Conservation (phyloP, 1,140 invertebrate species). For the Theocolax elegans region DNA sequence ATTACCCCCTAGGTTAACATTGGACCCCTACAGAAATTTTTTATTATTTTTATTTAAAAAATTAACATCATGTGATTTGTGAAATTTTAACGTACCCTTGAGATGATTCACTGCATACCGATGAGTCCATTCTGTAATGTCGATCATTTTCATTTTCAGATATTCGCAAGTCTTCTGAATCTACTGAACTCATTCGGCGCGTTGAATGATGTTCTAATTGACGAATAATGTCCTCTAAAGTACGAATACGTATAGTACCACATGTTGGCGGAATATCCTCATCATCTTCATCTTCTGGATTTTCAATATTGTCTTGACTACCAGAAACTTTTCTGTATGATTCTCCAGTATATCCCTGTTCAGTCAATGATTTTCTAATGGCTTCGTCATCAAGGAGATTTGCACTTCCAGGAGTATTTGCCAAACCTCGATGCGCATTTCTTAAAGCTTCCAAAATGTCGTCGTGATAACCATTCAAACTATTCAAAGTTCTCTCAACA, state of each 20-base stretch:
- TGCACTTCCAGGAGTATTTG: slow-evolving; percentile 71
- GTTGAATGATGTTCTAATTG: slow-evolving; percentile 90
- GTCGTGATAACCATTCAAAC: slow-evolving; percentile 91
- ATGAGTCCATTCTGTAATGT: slow-evolving; percentile 86
- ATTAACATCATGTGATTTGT: no score
- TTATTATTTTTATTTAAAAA: no score
- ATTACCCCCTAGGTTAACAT: no score
- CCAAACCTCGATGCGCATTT: slow-evolving; percentile 77
- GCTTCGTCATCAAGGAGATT: slow-evolving; percentile 72
- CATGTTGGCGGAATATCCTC: slow-evolving; percentile 76
- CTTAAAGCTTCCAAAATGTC: slow-evolving; percentile 89
- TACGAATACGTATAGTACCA: slow-evolving; percentile 85
- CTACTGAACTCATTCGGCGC: slow-evolving; percentile 88
- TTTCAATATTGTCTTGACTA: slow-evolving; percentile 67
- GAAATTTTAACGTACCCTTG: slow-evolving; percentile 73
- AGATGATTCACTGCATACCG: slow-evolving; percentile 78
- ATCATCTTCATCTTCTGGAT: slow-evolving; percentile 71
- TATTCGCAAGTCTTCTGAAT: slow-evolving; percentile 91
- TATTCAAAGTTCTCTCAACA: slow-evolving; percentile 86
- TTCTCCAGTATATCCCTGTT: slow-evolving; percentile 74
- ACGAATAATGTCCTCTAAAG: slow-evolving; percentile 89
- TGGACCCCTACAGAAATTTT: no score
- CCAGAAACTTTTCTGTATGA: slow-evolving; percentile 71
- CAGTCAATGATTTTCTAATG: slow-evolving; percentile 74
- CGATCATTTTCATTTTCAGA: slow-evolving; percentile 91